A percentile compares a stretch with the other conserved stretches of the same genome.
Evolutionary conservation across 2,113 vertebrate species (phyloP).

Genomic region (Phrynosoma platyrhinos): DNA sequence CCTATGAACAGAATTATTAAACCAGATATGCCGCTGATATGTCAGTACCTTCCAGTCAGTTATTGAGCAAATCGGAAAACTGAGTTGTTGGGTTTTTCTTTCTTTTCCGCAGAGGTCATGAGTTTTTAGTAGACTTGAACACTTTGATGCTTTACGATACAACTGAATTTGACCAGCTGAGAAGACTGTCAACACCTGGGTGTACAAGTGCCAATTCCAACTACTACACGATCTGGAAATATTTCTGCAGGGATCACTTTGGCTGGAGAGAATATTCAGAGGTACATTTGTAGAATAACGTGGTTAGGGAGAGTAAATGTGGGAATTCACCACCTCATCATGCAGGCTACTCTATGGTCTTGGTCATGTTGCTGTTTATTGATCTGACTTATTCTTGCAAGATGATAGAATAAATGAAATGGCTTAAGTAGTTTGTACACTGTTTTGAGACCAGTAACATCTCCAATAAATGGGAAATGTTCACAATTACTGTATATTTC

Average conservation of each 20-base stretch:
- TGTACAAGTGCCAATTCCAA: slow-evolving; percentile 83
- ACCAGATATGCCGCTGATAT: neutral
- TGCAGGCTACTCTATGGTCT: neutral
- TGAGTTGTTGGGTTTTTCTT: slow-evolving; percentile 22
- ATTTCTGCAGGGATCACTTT: slow-evolving; percentile 99
- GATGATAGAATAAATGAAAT: neutral
- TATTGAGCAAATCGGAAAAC: neutral
- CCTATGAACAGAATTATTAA: neutral
- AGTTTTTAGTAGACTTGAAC: slow-evolving; percentile 92
- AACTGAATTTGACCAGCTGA: slow-evolving; percentile 91
- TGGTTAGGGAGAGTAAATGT: neutral
- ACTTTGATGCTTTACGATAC: slow-evolving; percentile 89
- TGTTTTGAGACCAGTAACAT: neutral
- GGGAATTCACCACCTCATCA: neutral
- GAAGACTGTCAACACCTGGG: slow-evolving; percentile 89
- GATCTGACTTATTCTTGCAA: neutral
- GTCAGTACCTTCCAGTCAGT: neutral
- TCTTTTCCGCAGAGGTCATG: slow-evolving; percentile 83
- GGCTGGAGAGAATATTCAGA: slow-evolving; percentile 99
- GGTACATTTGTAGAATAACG: slow-evolving; percentile 70
- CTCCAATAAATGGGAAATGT: neutral
- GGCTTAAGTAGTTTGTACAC: neutral
- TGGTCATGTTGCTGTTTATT: neutral
- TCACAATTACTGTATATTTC: neutral
- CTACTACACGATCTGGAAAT: slow-evolving; percentile 96